These are phyloP conservation scores for Chaetogeoica ovagalla DNA, from an alignment of 2,888 invertebrate genomes.

Conservation along the genomic window DNA sequence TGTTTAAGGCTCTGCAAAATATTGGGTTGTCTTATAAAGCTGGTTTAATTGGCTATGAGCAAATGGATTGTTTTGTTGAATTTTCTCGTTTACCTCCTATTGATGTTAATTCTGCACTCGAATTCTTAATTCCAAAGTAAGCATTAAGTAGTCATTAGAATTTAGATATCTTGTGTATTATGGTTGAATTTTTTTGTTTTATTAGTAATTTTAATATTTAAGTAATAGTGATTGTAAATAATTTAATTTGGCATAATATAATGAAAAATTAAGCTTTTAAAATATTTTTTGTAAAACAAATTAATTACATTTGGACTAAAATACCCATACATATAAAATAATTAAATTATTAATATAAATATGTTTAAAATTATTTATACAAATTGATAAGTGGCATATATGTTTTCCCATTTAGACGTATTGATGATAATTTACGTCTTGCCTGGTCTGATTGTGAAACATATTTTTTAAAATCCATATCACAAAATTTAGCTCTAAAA, in stretches of 20 bases:
- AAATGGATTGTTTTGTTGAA: constrained; percentile 56
- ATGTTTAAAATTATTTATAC: too few species aligned
- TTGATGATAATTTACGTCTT: constrained; percentile 63
- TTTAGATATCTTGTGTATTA: neutral
- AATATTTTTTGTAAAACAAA: too few species aligned
- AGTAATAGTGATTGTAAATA: too few species aligned
- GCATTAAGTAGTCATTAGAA: neutral
- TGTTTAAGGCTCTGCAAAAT: constrained; percentile 77
- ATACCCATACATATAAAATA: too few species aligned
- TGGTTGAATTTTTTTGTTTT: too few species aligned
- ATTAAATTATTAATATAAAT: too few species aligned
- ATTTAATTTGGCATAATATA: too few species aligned
- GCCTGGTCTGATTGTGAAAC: constrained; percentile 75
- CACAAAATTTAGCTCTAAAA: constrained; percentile 69
- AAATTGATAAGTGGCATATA: neutral
- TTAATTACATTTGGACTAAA: too few species aligned
- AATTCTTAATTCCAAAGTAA: constrained; percentile 62
- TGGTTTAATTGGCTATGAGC: constrained; percentile 63
- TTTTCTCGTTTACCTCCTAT: constrained; percentile 67
- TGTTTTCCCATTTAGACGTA: constrained; percentile 54
- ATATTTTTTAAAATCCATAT: constrained; percentile 74
- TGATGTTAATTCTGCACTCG: constrained; percentile 67
- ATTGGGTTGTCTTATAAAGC: constrained; percentile 81
- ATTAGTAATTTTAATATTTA: too few species aligned
- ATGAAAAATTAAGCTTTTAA: too few species aligned